phyloP scores from a whole-genome alignment of 2,797 vertebrate species.

The Neoniphon sammara region DNA sequence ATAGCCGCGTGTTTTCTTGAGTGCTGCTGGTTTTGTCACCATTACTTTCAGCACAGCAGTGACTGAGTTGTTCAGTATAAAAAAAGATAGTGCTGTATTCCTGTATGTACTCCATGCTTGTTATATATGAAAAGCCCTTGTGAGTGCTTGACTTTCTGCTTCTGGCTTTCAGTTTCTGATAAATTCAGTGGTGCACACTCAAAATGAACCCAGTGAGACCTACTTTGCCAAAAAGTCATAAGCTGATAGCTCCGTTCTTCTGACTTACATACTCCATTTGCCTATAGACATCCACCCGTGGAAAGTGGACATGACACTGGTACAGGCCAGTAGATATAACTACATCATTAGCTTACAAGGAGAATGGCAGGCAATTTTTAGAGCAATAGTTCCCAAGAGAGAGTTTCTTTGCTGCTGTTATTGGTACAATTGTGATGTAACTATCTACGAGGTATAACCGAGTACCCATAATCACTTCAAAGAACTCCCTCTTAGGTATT shows the following conservation, averaged over 20 bases:
- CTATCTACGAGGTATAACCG: not conserved
- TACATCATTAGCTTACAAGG: slow-evolving; percentile 15
- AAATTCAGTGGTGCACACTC: too few relatives aligned
- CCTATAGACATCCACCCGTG: not conserved
- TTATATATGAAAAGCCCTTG: too few relatives aligned
- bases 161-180: too few relatives aligned
- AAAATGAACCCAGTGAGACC: too few relatives aligned
- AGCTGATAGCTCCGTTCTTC: not conserved
- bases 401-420: slow-evolving; percentile 10
- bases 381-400: slow-evolving; percentile 18
- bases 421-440: not conserved
- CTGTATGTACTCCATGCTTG: too few relatives aligned
- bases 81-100: not conserved
- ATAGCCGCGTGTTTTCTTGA: not conserved
- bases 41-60: not conserved
- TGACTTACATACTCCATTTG: not conserved
- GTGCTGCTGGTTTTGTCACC: not conserved
- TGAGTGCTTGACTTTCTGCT: too few relatives aligned
- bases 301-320: not conserved
- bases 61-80: not conserved
- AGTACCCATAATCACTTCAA: slow-evolving; percentile 18
- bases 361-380: slow-evolving; percentile 17
- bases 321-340: slow-evolving; percentile 1
- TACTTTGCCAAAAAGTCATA: not conserved
- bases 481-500: slow-evolving; percentile 18